phyloP scores from a whole-genome alignment of 92 coral and sea anemone species.

The Porites rus region DNA sequence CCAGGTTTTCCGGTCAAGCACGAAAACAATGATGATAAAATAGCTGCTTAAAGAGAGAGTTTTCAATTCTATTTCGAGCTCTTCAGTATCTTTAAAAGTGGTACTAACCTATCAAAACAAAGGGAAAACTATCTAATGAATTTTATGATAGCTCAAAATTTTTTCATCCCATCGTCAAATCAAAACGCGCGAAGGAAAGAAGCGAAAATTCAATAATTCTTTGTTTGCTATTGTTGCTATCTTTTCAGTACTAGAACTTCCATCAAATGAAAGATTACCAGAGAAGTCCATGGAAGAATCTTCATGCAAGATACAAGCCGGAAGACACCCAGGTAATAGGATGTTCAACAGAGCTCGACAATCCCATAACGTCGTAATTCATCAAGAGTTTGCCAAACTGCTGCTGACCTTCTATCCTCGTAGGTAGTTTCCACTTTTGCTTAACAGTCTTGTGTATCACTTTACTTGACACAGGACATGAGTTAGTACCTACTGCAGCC shows the following conservation, averaged over 20 bases:
- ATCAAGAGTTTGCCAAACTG: neutral
- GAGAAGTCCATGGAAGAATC: neutral
- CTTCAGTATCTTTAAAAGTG: neutral
- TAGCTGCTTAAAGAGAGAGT: neutral
- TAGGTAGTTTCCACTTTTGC: neutral
- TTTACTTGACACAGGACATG: neutral
- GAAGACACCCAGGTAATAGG: constrained; percentile 1
- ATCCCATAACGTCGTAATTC: neutral
- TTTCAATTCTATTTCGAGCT: neutral
- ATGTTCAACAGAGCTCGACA: neutral
- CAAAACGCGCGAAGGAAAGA: neutral
- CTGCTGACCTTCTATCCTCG: too few species aligned
- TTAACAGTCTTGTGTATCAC: neutral
- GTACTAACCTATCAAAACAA: too few species aligned
- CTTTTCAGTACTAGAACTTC: constrained; percentile 9
- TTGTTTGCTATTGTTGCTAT: neutral
- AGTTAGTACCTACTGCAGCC: neutral
- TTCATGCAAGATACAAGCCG: neutral
- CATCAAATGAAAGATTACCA: neutral
- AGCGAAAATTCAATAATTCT: neutral
- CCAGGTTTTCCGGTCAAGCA: too few species aligned
- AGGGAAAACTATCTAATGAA: too few species aligned
- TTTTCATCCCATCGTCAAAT: neutral
- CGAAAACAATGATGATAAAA: too few species aligned
- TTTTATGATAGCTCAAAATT: neutral